Evolutionary conservation across 2,113 vertebrate species (phyloP).

Genomic region (Actinemys pallida): DNA sequence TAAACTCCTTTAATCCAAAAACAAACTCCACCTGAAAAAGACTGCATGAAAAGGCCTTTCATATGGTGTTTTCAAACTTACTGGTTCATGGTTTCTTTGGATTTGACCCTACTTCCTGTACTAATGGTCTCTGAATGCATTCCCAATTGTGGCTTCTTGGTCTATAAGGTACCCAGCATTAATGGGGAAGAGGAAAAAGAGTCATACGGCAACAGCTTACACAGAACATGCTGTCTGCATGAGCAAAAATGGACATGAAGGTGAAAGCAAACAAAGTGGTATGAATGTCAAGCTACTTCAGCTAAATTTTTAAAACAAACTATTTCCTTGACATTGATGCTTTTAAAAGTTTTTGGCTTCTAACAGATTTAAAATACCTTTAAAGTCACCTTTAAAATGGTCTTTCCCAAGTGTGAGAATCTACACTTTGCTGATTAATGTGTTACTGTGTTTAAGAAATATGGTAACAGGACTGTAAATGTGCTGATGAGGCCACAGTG

Average conservation of each 20-base stretch:
- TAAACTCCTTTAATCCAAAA: conserved; percentile 85
- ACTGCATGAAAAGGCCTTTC: conserved; percentile 80
- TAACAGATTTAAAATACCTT: background rate
- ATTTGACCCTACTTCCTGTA: conserved; percentile 75
- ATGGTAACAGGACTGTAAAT: conserved; percentile 56
- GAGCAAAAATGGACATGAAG: background rate
- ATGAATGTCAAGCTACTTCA: background rate
- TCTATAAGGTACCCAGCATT: conserved; percentile 56
- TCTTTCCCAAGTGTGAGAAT: conserved; percentile 56
- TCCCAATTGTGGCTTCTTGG: conserved; percentile 76
- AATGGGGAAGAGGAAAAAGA: conserved; percentile 62
- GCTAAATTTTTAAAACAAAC: conserved; percentile 26
- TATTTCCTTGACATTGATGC: conserved; percentile 19
- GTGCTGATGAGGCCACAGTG: conserved; percentile 39
- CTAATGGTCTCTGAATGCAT: conserved; percentile 81
- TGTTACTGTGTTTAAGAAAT: background rate
- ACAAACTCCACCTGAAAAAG: conserved; percentile 84
- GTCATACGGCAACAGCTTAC: conserved; percentile 57
- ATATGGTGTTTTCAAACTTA: conserved; percentile 74
- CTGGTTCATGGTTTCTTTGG: conserved; percentile 74
- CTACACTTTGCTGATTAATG: conserved; percentile 39
- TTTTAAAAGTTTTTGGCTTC: conserved; percentile 54
- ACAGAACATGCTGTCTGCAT: conserved; percentile 32
- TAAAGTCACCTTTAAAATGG: conserved; percentile 14
- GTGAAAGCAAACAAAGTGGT: conserved; percentile 44